These are phyloP conservation scores for Augochlorella aurata DNA, from an alignment of 2,888 invertebrate species.

Conservation along the genomic window DNA sequence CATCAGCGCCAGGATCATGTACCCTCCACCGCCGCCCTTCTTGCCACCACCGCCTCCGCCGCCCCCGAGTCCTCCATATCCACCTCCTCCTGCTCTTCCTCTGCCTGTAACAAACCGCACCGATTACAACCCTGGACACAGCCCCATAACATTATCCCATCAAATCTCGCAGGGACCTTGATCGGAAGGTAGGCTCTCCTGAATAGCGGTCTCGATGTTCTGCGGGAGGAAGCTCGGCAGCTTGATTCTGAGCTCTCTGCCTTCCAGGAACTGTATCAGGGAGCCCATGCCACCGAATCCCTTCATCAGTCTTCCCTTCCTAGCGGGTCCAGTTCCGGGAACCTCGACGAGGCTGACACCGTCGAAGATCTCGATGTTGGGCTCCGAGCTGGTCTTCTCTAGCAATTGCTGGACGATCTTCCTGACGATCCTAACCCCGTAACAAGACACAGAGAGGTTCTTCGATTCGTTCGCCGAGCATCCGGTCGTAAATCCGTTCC, in stretches of 20 bases:
- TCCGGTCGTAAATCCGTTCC: constrained; percentile 67
- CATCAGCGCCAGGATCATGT: constrained; percentile 87
- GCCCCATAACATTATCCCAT: neutral
- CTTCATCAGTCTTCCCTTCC: constrained; percentile 81
- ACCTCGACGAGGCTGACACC: constrained; percentile 86
- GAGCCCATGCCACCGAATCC: constrained; percentile 83
- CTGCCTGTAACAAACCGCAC: constrained; percentile 34
- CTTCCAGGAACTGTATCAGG: constrained; percentile 87
- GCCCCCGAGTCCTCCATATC: constrained; percentile 83
- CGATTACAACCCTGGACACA: neutral
- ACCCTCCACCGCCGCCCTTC: constrained; percentile 83
- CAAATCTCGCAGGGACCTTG: constrained; percentile 76
- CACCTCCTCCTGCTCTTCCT: constrained; percentile 35
- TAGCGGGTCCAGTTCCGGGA: constrained; percentile 81
- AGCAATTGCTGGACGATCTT: constrained; percentile 84
- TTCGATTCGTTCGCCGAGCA: constrained; percentile 72
- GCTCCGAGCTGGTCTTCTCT: constrained; percentile 82
- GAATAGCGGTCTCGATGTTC: constrained; percentile 85
- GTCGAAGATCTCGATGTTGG: constrained; percentile 85
- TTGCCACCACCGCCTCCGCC: constrained; percentile 80
- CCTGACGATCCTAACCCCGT: constrained; percentile 83
- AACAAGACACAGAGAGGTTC: constrained; percentile 82
- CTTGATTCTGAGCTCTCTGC: constrained; percentile 88
- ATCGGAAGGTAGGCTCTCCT: constrained; percentile 83
- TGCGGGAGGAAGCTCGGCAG: constrained; percentile 87